phyloP scores from a whole-genome alignment of 2,888 invertebrate genomes.

The Oligia latruncula region DNA sequence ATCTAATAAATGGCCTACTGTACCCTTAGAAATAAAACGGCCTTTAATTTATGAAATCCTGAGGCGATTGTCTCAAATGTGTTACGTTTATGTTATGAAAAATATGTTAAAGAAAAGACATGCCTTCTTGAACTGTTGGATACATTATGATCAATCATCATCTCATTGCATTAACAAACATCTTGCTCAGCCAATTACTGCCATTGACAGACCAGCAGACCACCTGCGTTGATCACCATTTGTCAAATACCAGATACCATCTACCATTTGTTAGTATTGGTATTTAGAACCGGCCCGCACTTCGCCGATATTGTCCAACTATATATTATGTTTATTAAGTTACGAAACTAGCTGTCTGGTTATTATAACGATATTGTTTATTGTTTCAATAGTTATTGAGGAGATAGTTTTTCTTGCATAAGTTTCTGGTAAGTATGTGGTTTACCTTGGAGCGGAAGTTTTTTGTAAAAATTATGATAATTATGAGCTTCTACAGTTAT shows the following conservation, averaged over 20 bases:
- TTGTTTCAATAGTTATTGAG: conserved; percentile 51
- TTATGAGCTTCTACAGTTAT: background rate
- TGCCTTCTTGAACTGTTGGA: background rate
- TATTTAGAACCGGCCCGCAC: conserved; percentile 53
- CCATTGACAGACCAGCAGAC: conserved; percentile 30
- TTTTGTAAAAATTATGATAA: background rate
- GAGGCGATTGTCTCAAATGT: no score
- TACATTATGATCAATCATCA: conserved; percentile 22
- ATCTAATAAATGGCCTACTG: background rate
- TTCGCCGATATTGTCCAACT: conserved; percentile 32
- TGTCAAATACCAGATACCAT: conserved; percentile 61
- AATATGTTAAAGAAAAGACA: no score
- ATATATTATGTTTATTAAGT: conserved; percentile 52
- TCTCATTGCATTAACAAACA: conserved; percentile 21
- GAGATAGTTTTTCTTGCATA: conserved; percentile 45
- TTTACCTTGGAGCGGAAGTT: conserved; percentile 37
- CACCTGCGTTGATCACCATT: conserved; percentile 58
- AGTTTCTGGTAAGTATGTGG: conserved; percentile 30
- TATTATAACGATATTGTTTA: conserved; percentile 57
- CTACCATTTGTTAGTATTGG: conserved; percentile 49
- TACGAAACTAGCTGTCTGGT: conserved; percentile 53
- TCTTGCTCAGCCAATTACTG: conserved; percentile 45
- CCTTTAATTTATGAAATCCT: background rate
- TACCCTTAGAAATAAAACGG: background rate
- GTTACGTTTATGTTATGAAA: background rate